These are phyloP conservation scores for Tauraco hartlaubi DNA, from an alignment of 2,797 vertebrate genomes.

Conservation along the genomic window DNA sequence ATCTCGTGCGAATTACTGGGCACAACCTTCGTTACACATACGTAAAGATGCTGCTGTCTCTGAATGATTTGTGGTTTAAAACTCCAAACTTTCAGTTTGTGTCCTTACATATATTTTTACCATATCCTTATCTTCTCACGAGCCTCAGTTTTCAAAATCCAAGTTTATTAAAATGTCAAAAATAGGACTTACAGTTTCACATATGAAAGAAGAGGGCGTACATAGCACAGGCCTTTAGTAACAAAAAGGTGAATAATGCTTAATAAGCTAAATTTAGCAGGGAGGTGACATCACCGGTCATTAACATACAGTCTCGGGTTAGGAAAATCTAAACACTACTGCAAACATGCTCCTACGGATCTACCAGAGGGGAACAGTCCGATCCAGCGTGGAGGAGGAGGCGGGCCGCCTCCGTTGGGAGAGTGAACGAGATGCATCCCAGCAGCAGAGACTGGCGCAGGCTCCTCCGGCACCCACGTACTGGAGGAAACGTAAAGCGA, in stretches of 20 bases:
- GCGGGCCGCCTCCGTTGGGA: background rate
- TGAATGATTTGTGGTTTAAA: background rate
- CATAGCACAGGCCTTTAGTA: constrained; percentile 56
- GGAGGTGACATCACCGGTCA: background rate
- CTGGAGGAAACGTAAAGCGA: background rate
- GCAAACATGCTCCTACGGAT: constrained; percentile 72
- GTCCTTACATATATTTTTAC: background rate
- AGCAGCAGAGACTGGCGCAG: background rate
- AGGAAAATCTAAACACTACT: constrained; percentile 71
- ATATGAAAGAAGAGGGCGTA: constrained; percentile 12
- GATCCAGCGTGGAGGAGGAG: background rate
- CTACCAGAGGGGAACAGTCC: background rate
- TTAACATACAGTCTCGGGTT: constrained; percentile 58
- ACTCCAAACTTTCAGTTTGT: fast-evolving
- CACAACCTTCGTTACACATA: fast-evolving
- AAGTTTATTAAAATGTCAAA: constrained; percentile 82
- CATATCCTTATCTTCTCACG: background rate
- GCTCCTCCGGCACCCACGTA: background rate
- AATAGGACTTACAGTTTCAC: constrained; percentile 71
- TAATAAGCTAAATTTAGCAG: background rate
- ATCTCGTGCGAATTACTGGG: background rate
- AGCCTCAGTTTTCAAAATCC: constrained; percentile 60
- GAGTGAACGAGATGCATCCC: background rate
- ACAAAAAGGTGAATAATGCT: constrained; percentile 39
- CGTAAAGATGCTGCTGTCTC: background rate